phyloP scores from a whole-genome alignment of 2,797 vertebrate species.

The Epinephelus malabaricus region DNA sequence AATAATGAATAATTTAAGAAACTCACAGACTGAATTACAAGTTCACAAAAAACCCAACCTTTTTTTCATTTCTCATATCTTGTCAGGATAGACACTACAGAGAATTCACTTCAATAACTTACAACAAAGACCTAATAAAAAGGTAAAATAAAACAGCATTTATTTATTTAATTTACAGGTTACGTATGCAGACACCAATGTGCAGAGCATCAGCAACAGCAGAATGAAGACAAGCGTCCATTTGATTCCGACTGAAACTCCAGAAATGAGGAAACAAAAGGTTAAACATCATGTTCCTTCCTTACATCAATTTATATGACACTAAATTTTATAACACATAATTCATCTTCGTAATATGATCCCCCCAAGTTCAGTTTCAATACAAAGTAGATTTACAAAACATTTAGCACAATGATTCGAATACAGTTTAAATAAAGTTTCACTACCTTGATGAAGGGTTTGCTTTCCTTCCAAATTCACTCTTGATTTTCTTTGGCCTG shows the following conservation, averaged over 20 bases:
- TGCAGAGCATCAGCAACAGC: slow-evolving; percentile 5
- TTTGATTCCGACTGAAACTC: slow-evolving; percentile 17
- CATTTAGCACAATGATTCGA: too few species aligned
- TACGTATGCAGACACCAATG: background rate
- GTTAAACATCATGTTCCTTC: background rate
- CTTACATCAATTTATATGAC: too few species aligned
- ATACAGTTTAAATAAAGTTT: slow-evolving; percentile 3
- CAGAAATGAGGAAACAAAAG: background rate
- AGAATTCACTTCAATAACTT: too few species aligned
- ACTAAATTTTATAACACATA: background rate
- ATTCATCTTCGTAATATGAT: background rate
- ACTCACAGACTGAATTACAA: background rate
- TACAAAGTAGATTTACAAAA: background rate
- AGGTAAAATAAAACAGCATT: background rate
- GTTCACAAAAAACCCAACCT: background rate
- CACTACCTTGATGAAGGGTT: background rate
- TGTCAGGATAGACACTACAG: too few species aligned
- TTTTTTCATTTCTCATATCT: background rate
- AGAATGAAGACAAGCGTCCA: background rate
- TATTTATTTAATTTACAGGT: slow-evolving; percentile 13
- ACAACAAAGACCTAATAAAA: too few species aligned
- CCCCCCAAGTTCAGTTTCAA: background rate
- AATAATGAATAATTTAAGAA: background rate
- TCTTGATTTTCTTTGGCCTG: slow-evolving; percentile 13
- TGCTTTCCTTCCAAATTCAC: background rate